These are phyloP conservation scores for Acrocephalus scirpaceus DNA, from an alignment of 2,797 vertebrate species.

Conservation along the genomic window DNA sequence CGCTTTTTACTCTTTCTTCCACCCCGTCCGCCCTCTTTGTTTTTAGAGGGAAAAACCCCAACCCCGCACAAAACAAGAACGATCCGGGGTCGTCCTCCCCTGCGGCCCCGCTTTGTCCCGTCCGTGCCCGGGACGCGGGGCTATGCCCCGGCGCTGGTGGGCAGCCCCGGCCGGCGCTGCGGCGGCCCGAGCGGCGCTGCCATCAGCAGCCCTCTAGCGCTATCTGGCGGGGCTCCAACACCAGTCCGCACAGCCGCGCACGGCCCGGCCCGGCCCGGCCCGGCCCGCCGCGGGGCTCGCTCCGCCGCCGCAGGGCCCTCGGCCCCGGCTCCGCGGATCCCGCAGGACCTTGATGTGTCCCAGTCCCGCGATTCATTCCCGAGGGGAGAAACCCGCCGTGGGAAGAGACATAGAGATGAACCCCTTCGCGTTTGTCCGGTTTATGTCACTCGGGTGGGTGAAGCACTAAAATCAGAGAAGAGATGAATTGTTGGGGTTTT, in stretches of 20 bases:
- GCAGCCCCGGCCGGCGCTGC: not conserved
- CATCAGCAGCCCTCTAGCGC: slow-evolving; percentile 90
- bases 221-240: slow-evolving; percentile 89
- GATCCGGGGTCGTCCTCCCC: accelerated
- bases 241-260: not conserved
- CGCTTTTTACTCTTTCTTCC: not conserved
- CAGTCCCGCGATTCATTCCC: accelerated
- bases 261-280: not conserved
- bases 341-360: not conserved
- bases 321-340: not conserved
- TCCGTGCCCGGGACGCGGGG: not conserved
- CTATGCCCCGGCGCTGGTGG: not conserved
- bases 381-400: not conserved
- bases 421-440: not conserved
- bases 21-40: not conserved
- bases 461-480: not conserved
- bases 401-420: not conserved
- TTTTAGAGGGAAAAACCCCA: accelerated
- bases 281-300: not conserved
- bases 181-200: not conserved
- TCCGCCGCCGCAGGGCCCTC: not conserved
- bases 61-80: accelerated
- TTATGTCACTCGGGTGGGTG: not conserved
- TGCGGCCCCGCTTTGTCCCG: not conserved
- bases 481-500: not conserved